Evolutionary conservation across 2,888 invertebrate genomes (phyloP).

Genomic region (Brachycybe producta): DNA sequence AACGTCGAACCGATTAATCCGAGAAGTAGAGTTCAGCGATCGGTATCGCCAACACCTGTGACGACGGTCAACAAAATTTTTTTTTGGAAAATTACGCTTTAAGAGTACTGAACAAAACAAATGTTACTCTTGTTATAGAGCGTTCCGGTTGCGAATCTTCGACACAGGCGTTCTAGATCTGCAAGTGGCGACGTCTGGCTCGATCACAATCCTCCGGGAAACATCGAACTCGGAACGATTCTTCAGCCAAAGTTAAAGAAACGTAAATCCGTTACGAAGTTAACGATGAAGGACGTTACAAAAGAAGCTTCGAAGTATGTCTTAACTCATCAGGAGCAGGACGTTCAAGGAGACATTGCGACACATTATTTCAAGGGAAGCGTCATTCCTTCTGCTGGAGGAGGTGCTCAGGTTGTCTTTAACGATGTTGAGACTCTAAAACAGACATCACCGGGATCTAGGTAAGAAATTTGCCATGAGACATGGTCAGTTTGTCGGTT

Average conservation of each 20-base stretch:
- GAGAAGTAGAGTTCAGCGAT: conserved; percentile 20
- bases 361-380: conserved; percentile 75
- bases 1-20: conserved; percentile 21
- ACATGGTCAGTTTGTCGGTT: background rate
- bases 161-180: conserved; percentile 68
- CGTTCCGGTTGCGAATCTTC: conserved; percentile 52
- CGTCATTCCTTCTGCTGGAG: conserved; percentile 82
- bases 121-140: conserved; percentile 38
- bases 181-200: conserved; percentile 66
- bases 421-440: conserved; percentile 82
- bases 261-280: conserved; percentile 67
- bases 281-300: conserved; percentile 59
- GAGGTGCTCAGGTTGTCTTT: conserved; percentile 88
- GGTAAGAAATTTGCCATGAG: background rate
- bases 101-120: background rate
- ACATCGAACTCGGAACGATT: conserved; percentile 71
- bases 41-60: background rate
- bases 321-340: conserved; percentile 80
- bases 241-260: conserved; percentile 66
- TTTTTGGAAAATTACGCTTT: background rate
- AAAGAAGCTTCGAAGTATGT: conserved; percentile 66
- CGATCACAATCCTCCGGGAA: conserved; percentile 64
- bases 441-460: conserved; percentile 53
- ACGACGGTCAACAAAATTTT: conserved; percentile 8
- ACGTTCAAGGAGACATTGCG: conserved; percentile 81